phyloP scores from a whole-genome alignment of 2,888 invertebrate species.

The Artemia sp. region DNA sequence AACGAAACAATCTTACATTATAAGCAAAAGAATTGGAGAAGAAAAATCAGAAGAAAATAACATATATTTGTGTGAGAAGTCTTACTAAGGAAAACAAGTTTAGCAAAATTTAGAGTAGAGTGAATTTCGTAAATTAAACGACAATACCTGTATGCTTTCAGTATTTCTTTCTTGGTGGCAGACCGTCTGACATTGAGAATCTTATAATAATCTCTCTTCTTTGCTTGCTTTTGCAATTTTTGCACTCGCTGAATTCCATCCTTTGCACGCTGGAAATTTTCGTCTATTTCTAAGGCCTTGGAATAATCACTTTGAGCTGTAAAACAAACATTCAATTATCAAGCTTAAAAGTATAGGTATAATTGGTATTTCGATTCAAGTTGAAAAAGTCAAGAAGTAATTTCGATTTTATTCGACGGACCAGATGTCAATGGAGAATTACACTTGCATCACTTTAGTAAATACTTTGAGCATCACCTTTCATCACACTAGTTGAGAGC shows the following conservation, averaged over 20 bases:
- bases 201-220: constrained; percentile 91
- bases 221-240: constrained; percentile 76
- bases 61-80: neutral
- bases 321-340: neutral
- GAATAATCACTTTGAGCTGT: constrained; percentile 23
- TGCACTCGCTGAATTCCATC: constrained; percentile 76
- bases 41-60: neutral
- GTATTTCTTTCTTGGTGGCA: constrained; percentile 79
- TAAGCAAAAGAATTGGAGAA: neutral
- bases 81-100: constrained; percentile 16
- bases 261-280: constrained; percentile 57
- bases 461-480: no score
- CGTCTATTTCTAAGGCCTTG: constrained; percentile 59
- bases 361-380: no score
- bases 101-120: constrained; percentile 32
- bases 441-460: no score
- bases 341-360: no score
- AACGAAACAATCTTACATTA: no score
- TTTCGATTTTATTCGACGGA: no score
- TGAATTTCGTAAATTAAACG: constrained; percentile 29
- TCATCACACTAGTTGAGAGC: no score
- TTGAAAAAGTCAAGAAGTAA: no score
- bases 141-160: constrained; percentile 66
- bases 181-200: constrained; percentile 76
- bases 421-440: no score